These are phyloP conservation scores for Prorops nasuta DNA, from an alignment of 1,140 invertebrate genomes.

Conservation along the genomic window DNA sequence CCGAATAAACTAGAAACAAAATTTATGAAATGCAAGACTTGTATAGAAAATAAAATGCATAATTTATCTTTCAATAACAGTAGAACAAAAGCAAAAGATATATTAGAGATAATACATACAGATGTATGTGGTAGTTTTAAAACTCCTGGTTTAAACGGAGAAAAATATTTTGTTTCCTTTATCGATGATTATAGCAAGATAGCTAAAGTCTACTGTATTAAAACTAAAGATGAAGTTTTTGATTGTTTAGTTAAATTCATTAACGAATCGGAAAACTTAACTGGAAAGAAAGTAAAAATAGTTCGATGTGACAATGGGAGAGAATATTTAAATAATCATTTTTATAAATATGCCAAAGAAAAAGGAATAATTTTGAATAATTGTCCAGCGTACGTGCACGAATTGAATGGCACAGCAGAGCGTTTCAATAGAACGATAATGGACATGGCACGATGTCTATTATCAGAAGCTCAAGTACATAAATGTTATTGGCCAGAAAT, in stretches of 20 bases:
- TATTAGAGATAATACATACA: not conserved
- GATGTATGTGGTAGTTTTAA: not conserved
- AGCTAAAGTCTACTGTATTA: conserved; percentile 5
- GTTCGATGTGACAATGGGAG: not conserved
- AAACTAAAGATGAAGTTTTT: conserved; percentile 5
- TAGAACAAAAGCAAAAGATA: not conserved
- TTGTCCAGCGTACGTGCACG: conserved; percentile 9
- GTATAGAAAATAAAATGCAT: not conserved
- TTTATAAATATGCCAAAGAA: not conserved
- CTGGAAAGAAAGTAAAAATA: not conserved
- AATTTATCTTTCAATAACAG: not conserved
- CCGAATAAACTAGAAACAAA: not conserved
- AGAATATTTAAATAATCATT: not conserved
- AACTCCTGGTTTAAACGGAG: not conserved
- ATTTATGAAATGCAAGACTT: not conserved
- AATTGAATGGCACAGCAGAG: conserved; percentile 5
- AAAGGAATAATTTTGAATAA: not conserved
- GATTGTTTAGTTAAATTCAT: conserved; percentile 3
- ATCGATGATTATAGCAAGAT: not conserved
- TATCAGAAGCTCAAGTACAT: conserved; percentile 1
- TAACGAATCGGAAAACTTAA: conserved; percentile 1
- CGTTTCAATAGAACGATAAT: conserved; percentile 7
- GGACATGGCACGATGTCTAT: conserved; percentile 1
- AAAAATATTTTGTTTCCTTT: not conserved
- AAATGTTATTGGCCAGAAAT: conserved; percentile 5